Evolutionary conservation across 1,140 invertebrate genomes (phyloP), one percentile per base, ranked within the genome.

Genomic region (Eriosoma lanigerum): DNA sequence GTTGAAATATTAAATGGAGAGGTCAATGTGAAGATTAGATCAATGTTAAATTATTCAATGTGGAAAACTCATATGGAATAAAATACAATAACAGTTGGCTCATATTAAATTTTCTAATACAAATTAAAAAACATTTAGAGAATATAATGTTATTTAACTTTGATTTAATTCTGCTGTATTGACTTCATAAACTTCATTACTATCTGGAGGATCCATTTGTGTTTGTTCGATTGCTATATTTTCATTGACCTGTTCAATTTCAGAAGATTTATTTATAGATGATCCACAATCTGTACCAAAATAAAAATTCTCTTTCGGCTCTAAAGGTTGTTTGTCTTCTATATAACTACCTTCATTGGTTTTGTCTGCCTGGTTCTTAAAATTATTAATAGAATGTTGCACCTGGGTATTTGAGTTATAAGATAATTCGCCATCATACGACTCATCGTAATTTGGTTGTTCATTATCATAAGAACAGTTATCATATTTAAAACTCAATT

Each of bases 111-210:
- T 29, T 60, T 29, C 13, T 1, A 64, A 32, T 64, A 44, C 21
- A 15, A 21, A 15, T 13, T 3, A 44, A n/a, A 21, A 66, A 66
- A 21, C 13, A 10, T 44, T 68, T 2, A 48, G 46, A 68, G 17
- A 2, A 21, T 44, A 12, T 10, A 48, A 68, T 13, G n/a, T 52
- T 3, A 13, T 72, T 52, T 52, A 52, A 72, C 19, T 72, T 52
- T 72, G 24, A 72, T 52, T 72, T 52, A 6, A 52, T 52, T 52
- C 48, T 29, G 29, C 24, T 52, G 68, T n/a, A 32, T n/a, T 52
- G 3, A 72, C 29, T 52, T 72, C 48, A 1, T 8, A 12, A 1
- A 29, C 9, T 52, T 72, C 68, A 52, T 72, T 46, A 68, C 17
- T n/a, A 2, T 52, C 68, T n/a, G 68, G 8, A 4, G 17, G 9